A percentile compares a stretch with the other conserved stretches of the same genome.
Evolutionary conservation across 1,140 invertebrate species (phyloP).

Genomic region (Apolygus lucorum): DNA sequence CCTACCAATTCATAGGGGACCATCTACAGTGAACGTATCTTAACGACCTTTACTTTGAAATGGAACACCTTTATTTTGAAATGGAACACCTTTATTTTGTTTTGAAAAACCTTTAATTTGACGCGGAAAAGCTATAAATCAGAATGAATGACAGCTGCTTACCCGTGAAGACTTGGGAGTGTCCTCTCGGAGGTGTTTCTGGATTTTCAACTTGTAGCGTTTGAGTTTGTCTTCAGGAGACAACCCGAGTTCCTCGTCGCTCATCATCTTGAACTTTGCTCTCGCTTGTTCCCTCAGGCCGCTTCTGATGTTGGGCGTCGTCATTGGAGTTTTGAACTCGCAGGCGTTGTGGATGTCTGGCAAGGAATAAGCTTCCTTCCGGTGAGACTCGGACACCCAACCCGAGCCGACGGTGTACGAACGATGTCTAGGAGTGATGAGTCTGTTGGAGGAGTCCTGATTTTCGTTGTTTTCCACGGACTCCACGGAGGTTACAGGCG

Average conservation of each 20-base stretch:
- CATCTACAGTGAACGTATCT: no score
- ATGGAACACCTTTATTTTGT: no score
- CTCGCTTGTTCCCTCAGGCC: constrained; percentile 52
- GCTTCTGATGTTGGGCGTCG: constrained; percentile 42
- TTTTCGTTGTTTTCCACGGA: background rate
- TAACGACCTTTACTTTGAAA: no score
- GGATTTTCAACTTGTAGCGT: constrained; percentile 44
- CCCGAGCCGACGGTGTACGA: background rate
- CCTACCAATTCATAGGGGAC: no score
- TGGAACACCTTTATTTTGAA: no score
- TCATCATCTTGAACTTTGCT: constrained; percentile 56
- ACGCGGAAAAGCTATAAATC: no score
- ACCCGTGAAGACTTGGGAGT: constrained; percentile 7
- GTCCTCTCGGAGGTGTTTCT: constrained; percentile 19
- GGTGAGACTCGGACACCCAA: constrained; percentile 27
- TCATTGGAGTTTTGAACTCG: constrained; percentile 42
- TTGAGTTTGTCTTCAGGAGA: constrained; percentile 60
- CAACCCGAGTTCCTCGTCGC: constrained; percentile 60
- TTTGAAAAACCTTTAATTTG: no score
- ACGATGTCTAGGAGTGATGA: background rate
- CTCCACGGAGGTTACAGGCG: background rate
- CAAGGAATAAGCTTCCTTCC: constrained; percentile 37
- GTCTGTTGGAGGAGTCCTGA: background rate
- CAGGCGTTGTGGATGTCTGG: constrained; percentile 37
- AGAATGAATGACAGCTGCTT: background rate